A percentile compares a stretch with the other conserved stretches of the same genome.
These are phyloP conservation scores for Tenthredo scrophulariae DNA, from an alignment of 2,888 invertebrate genomes.

Conservation along the genomic window DNA sequence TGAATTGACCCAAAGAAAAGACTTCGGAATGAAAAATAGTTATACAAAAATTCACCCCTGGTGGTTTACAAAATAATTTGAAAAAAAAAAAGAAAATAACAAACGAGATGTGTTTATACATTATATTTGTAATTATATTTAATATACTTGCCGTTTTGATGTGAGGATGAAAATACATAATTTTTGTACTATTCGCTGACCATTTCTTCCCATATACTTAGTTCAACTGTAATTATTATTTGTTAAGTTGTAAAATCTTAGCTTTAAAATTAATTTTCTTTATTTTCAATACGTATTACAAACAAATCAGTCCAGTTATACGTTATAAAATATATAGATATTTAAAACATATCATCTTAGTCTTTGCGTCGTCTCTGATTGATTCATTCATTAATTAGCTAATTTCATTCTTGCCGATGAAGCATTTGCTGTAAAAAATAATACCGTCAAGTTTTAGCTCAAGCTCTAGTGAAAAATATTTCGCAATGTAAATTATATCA, in stretches of 20 bases:
- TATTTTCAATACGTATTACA: constrained; percentile 30
- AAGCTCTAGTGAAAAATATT: constrained; percentile 19
- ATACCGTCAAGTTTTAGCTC: constrained; percentile 19
- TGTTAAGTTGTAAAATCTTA: neutral
- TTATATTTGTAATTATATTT: neutral
- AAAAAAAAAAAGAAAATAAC: neutral
- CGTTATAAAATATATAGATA: constrained; percentile 29
- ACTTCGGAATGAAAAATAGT: neutral
- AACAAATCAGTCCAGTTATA: constrained; percentile 42
- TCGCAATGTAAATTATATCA: constrained; percentile 12
- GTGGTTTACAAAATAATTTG: neutral
- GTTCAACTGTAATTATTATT: too few species aligned
- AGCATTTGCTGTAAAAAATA: constrained; percentile 8
- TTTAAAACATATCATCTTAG: constrained; percentile 41
- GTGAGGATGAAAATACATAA: constrained; percentile 26
- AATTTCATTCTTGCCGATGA: neutral
- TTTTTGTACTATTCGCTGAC: constrained; percentile 27
- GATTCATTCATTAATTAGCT: neutral
- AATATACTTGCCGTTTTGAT: neutral
- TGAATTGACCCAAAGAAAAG: constrained; percentile 1
- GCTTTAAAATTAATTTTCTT: constrained; percentile 26
- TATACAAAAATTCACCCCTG: neutral
- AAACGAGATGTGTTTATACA: neutral
- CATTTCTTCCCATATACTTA: neutral
- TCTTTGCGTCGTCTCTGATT: constrained; percentile 15